These are phyloP conservation scores for Ctenochaetus hawaiiensis DNA, from an alignment of 2,797 vertebrate species.

Conservation along the genomic window DNA sequence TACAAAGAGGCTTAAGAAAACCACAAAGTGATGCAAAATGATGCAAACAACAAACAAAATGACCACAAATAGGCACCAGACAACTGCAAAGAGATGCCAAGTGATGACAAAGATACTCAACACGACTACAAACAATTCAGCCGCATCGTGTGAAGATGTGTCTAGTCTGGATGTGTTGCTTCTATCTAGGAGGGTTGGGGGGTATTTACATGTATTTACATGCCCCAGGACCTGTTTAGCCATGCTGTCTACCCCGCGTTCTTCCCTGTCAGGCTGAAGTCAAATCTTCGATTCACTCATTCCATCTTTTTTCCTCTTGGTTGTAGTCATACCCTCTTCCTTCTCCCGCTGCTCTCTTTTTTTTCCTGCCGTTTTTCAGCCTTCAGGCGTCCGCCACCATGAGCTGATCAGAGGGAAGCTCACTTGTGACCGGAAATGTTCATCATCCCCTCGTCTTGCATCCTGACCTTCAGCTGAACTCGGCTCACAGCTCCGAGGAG, in stretches of 20 bases:
- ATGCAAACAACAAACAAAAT: no score
- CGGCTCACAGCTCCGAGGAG: conserved; percentile 52
- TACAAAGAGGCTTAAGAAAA: not conserved
- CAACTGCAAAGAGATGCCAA: no score
- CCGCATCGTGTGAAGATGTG: no score
- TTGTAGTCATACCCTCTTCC: not conserved
- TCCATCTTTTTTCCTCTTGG: not conserved
- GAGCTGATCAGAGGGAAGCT: conserved; percentile 63
- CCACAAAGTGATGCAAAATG: no score
- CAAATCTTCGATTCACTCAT: conserved; percentile 10
- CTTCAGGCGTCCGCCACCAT: conserved; percentile 54
- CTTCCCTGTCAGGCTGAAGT: not conserved
- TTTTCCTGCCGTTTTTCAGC: not conserved
- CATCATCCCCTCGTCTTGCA: conserved; percentile 25
- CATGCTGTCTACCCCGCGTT: not conserved
- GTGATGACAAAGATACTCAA: no score
- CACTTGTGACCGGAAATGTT: conserved; percentile 44
- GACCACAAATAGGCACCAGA: not conserved
- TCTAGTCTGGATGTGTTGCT: not conserved
- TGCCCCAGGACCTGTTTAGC: not conserved
- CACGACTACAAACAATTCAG: no score
- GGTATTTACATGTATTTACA: not conserved
- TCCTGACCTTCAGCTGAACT: conserved; percentile 70
- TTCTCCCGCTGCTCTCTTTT: conserved; percentile 6
- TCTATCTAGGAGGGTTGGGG: not conserved